These are phyloP conservation scores for Mico argentatus DNA, from an alignment of 2,797 vertebrate genomes.

Conservation along the genomic window DNA sequence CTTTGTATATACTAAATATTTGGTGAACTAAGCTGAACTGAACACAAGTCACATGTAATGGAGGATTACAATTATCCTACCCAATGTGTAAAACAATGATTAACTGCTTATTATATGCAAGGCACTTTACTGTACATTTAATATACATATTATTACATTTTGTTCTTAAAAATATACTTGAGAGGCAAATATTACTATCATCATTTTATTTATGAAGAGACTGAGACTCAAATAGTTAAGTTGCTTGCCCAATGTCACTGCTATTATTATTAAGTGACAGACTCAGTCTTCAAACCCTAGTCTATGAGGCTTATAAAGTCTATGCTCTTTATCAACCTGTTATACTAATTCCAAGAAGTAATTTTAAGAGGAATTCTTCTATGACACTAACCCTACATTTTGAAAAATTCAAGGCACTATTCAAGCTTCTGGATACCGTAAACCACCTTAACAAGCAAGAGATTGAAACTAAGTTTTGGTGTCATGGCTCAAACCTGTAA, in stretches of 20 bases:
- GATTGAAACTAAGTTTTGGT: neutral
- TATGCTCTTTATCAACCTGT: neutral
- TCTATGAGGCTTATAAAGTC: neutral
- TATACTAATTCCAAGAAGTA: neutral
- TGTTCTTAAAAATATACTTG: neutral
- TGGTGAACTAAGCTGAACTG: neutral
- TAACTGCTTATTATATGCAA: neutral
- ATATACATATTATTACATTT: neutral
- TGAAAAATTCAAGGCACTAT: slow-evolving; percentile 12
- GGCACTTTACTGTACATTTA: neutral
- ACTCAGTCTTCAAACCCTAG: neutral
- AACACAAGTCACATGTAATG: neutral
- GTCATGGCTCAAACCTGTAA: neutral
- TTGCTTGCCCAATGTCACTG: neutral
- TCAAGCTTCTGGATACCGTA: neutral
- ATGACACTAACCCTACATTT: neutral
- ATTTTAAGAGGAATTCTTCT: neutral
- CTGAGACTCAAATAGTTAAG: neutral
- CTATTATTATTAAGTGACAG: neutral
- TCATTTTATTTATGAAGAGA: slow-evolving; percentile 23
- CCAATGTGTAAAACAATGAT: neutral
- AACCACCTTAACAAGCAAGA: neutral
- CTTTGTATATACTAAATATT: neutral
- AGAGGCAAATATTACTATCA: neutral
- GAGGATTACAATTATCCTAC: neutral